Percentiles rank a stretch among this genome's conserved stretches.
These are phyloP conservation scores for Torymus auratus DNA, from an alignment of 2,888 invertebrate species.

Conservation along the genomic window DNA sequence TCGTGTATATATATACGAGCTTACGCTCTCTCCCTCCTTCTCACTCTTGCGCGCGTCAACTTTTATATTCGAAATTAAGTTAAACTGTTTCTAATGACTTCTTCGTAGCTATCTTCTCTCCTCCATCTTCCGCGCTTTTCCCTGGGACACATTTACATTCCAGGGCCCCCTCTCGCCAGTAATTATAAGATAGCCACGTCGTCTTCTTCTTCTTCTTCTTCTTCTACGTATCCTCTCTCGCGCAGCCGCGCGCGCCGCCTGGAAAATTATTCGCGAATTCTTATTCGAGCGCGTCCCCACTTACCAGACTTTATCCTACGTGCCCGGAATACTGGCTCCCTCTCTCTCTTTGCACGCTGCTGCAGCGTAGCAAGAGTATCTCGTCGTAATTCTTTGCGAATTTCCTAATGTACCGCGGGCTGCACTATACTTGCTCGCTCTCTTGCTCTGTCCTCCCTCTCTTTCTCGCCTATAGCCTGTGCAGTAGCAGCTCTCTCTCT, in stretches of 20 bases:
- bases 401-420: constrained; percentile 61
- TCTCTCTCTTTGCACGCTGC: background rate
- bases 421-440: constrained; percentile 1
- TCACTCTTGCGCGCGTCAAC: constrained; percentile 42
- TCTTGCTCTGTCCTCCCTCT: constrained; percentile 3
- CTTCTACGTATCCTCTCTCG: constrained; percentile 18
- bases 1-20: no score
- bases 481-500: background rate
- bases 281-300: constrained; percentile 63
- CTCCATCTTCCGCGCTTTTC: background rate
- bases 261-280: constrained; percentile 65
- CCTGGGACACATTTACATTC: constrained; percentile 59
- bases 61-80: constrained; percentile 60
- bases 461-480: background rate
- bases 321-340: constrained; percentile 59
- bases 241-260: constrained; percentile 22
- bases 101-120: constrained; percentile 53
- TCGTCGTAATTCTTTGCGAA: constrained; percentile 63
- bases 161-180: constrained; percentile 55
- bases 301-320: constrained; percentile 64
- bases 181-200: constrained; percentile 65
- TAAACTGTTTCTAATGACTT: constrained; percentile 61
- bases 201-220: constrained; percentile 37
- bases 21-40: background rate
- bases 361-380: constrained; percentile 52